Conservation (phyloP, 2,797 vertebrate species). For the Thalassophryne amazonica region DNA sequence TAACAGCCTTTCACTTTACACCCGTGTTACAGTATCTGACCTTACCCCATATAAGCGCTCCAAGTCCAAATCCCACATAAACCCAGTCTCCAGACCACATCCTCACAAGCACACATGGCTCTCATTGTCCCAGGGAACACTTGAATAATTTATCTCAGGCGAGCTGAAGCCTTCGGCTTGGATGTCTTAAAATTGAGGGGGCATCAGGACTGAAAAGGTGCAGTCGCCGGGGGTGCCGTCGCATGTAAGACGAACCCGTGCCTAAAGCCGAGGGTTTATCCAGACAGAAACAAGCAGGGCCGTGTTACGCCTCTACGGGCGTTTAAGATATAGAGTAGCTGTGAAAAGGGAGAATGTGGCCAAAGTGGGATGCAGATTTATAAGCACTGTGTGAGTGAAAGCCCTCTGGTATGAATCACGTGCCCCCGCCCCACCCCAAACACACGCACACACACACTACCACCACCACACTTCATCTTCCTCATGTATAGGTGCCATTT, state of each 20-base stretch:
- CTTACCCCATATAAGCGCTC: slow-evolving; percentile 35
- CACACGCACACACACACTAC: slow-evolving; percentile 36
- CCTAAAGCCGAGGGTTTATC: slow-evolving; percentile 44
- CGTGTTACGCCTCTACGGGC: slow-evolving; percentile 59
- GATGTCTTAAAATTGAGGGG: slow-evolving; percentile 12
- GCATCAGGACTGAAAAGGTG: slow-evolving; percentile 9
- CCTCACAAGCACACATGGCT: slow-evolving; percentile 67
- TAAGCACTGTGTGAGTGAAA: slow-evolving; percentile 46
- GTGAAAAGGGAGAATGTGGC: slow-evolving; percentile 64
- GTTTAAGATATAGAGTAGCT: slow-evolving; percentile 64
- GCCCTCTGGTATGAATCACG: slow-evolving; percentile 56
- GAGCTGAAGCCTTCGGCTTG: slow-evolving; percentile 14
- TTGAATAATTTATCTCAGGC: slow-evolving; percentile 48
- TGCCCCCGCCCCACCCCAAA: too few species aligned
- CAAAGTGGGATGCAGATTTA: slow-evolving; percentile 70
- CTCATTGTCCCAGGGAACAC: slow-evolving; percentile 48
- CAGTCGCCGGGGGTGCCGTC: slow-evolving; percentile 28
- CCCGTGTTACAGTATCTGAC: slow-evolving; percentile 53
- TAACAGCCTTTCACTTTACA: slow-evolving; percentile 52
- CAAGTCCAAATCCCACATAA: slow-evolving; percentile 61
- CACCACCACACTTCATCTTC: slow-evolving; percentile 26
- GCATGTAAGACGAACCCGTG: slow-evolving; percentile 49
- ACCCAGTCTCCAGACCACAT: slow-evolving; percentile 48
- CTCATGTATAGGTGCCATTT: slow-evolving; percentile 31
- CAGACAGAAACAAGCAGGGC: slow-evolving; percentile 65